phyloP scores from a whole-genome alignment of 1,140 invertebrate species.

The Battus philenor region DNA sequence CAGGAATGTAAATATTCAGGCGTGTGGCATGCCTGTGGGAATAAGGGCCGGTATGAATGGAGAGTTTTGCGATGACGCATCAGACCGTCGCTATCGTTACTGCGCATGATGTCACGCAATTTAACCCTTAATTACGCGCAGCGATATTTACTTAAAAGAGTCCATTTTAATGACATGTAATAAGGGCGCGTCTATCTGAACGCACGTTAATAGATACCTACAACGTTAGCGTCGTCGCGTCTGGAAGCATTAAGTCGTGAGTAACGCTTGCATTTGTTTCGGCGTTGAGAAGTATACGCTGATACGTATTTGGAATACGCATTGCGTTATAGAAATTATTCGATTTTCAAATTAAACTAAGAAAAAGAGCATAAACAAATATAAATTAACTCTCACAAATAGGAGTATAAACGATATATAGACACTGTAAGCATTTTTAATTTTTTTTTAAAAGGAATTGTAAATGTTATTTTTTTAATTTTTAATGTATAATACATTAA shows the following conservation, averaged over 20 bases:
- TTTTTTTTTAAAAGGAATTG: no score
- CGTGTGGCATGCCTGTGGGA: slow-evolving; percentile 7
- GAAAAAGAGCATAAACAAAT: no score
- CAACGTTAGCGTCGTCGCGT: slow-evolving; percentile 5
- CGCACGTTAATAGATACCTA: neutral
- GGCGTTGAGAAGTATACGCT: slow-evolving; percentile 10
- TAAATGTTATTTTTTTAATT: no score
- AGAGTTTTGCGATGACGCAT: slow-evolving; percentile 50
- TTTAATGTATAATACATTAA: no score
- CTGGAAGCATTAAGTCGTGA: slow-evolving; percentile 10
- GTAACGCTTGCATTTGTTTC: slow-evolving; percentile 7
- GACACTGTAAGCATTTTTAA: no score
- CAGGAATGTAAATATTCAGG: slow-evolving; percentile 11
- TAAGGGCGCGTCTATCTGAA: slow-evolving; percentile 6
- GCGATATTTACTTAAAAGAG: slow-evolving; percentile 30
- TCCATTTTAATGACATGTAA: slow-evolving; percentile 21
- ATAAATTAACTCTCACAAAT: no score
- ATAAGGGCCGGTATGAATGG: slow-evolving; percentile 21
- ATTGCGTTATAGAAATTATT: no score
- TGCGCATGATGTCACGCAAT: slow-evolving; percentile 57
- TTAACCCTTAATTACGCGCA: slow-evolving; percentile 43
- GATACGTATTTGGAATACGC: neutral
- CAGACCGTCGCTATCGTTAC: slow-evolving; percentile 39
- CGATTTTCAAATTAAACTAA: no score
- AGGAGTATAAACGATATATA: no score